Evolutionary conservation across 2,113 vertebrate species (phyloP), one percentile per base, ranked within the genome.

Genomic region (Galbula dea): DNA sequence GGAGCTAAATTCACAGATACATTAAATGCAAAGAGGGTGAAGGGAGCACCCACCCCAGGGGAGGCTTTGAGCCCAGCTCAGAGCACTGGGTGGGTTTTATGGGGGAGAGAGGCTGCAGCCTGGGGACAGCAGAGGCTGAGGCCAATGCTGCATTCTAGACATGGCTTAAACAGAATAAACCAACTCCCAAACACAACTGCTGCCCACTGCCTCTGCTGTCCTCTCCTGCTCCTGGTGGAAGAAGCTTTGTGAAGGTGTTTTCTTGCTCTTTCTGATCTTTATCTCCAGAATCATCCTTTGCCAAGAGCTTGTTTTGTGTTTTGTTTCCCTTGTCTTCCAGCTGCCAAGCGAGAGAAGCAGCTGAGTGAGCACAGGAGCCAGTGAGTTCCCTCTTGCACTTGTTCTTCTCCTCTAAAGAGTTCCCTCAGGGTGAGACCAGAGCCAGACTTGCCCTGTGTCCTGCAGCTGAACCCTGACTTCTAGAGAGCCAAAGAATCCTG

Each of bases 301-400:
- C 46, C 89, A 41, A 74, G 41, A 61, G 32, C 6, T 66, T 48
- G 61, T 24, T 34, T 8, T 3, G 20, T 32, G n/a, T 88, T 72
- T 27, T 39, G 18, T 34, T 16, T 6, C 3, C 24, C 30, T 87
- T 71, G n/a, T 75, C 59, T 90, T 94, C 29, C 88, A 98, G 98
- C 75, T 49, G 15, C 36, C 9, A 97, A 95, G 83, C 62, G 13
- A 68, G 29, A 86, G 1, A 83, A 94, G 49, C 94, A 85, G 43
- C 57, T 15, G 49, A 89, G 66, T 0, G 54, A 96, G 29, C 83
- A 10, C 61, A 95, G 91, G 29, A 96, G 29, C 14, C 90, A 24
- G 98, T 98, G 94, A 98, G 98, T 97, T 43, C 10, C 65, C 22
- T 39, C 66, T 86, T 29, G 27, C 43, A 1, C 0, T 15, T 0